Percentiles rank a stretch among this genome's conserved stretches.
Evolutionary conservation across 2,797 vertebrate species (phyloP).

Genomic region (Caiman crocodilus): DNA sequence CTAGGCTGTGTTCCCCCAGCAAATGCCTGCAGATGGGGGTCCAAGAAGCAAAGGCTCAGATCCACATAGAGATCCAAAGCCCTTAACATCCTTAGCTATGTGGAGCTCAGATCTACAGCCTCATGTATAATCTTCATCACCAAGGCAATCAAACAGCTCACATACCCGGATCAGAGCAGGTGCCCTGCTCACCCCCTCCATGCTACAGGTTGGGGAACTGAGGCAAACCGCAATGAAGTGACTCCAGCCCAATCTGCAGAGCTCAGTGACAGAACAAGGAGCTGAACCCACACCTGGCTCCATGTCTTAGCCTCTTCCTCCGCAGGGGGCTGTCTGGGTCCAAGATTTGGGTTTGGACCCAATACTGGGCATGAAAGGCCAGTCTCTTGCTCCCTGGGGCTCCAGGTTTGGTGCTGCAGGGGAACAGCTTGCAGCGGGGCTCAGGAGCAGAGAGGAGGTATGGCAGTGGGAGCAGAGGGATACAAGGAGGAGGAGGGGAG

Average conservation of each 20-base stretch:
- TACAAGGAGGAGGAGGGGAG: no score
- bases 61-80: background rate
- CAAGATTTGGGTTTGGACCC: background rate
- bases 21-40: background rate
- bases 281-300: no score
- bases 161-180: background rate
- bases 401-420: no score
- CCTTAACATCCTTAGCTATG: background rate
- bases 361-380: background rate
- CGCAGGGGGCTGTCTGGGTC: background rate
- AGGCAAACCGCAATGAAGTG: background rate
- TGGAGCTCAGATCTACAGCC: background rate
- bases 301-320: background rate
- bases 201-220: background rate
- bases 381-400: background rate
- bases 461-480: background rate
- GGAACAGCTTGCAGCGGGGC: background rate
- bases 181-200: background rate
- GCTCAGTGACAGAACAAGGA: background rate
- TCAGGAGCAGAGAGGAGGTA: background rate
- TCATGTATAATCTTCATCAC: background rate
- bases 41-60: background rate
- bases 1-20: background rate
- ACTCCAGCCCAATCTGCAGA: background rate
- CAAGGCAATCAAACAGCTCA: background rate